phyloP scores from a whole-genome alignment of 2,888 invertebrate species.

The Drosophila acutilabella region DNA sequence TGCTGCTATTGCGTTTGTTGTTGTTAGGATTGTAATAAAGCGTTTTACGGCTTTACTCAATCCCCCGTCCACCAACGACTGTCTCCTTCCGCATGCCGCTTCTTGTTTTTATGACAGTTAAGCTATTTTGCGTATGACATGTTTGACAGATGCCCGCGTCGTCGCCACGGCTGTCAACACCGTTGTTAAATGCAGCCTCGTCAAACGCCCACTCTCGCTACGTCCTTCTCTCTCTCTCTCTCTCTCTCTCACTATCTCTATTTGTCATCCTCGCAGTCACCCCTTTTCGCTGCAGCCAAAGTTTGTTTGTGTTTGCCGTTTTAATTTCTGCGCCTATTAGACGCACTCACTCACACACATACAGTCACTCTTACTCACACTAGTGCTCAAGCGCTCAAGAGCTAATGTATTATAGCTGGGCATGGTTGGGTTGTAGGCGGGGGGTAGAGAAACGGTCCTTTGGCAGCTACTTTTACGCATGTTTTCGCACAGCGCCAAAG shows the following conservation, averaged over 20 bases:
- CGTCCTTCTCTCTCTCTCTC: not conserved
- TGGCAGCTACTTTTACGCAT: constrained; percentile 77
- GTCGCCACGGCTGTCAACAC: constrained; percentile 65
- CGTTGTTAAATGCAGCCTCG: constrained; percentile 64
- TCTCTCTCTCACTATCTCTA: constrained; percentile 1
- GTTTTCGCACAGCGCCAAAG: constrained; percentile 76
- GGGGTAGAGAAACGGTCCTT: constrained; percentile 22
- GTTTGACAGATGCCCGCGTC: constrained; percentile 74
- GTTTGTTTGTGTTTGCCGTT: constrained; percentile 57
- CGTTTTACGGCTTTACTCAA: constrained; percentile 66
- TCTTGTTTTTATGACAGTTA: constrained; percentile 78
- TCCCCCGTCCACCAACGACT: not conserved
- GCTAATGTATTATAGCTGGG: constrained; percentile 10
- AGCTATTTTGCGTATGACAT: constrained; percentile 81
- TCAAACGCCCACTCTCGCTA: not conserved
- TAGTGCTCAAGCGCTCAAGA: not conserved
- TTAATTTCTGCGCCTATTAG: constrained; percentile 64
- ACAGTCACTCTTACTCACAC: not conserved
- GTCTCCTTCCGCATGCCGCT: constrained; percentile 22
- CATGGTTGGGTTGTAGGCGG: not conserved
- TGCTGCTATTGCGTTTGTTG: constrained; percentile 17
- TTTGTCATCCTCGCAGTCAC: not conserved
- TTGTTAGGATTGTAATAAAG: constrained; percentile 66
- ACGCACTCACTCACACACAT: constrained; percentile 24
- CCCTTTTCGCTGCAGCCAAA: constrained; percentile 18